Evolutionary conservation across 2,113 vertebrate species (phyloP), one percentile per base, ranked within the genome.

Genomic region (Myotis davidii): DNA sequence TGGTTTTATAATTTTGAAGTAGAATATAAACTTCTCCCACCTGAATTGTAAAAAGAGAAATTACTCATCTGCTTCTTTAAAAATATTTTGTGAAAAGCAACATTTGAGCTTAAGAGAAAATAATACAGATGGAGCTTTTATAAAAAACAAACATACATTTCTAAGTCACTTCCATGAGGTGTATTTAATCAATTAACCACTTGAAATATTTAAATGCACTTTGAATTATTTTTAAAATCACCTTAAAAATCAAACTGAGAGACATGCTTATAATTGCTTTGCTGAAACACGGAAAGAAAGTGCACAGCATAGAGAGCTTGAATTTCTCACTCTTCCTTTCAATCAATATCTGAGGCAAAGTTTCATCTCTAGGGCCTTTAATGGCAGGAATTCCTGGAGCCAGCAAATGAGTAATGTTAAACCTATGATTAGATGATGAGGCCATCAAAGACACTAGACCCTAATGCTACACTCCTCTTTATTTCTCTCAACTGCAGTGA

Each of bases 301-400:
- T 98, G 98, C 97, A 97, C 79, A 73, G 79, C 97, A 96, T 86
- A 97, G 94, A 98, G 96, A 97, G 98, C 99, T 99, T 98, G 97
- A 99, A 98, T 99, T 99, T 99, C 99, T 98, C 98, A 98, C 98
- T 99, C 99, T 98, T 98, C 98, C 98, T 98, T 97, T 98, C 98
- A 99, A 99, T 99, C 99, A 98, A 99, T 99, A 99, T 98, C 98
- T 99, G 98, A 99, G 99, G 99, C 99, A 98, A 98, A 98, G 98
- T 99, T 99, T 99, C 99, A 99, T 99, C 99, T 99, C 98, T 96
- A 97, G 99, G 99, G 99, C 98, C 99, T 97, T 98, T 99, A 99
- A 99, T 99, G 99, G 99, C 99, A 99, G 99, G 99, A 99, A 99
- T 99, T 99, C 98, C 98, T 99, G 98, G 99, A 99, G 99, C 99